Conservation (phyloP, 2,888 invertebrate species). For the Cerastis rubricosa region DNA sequence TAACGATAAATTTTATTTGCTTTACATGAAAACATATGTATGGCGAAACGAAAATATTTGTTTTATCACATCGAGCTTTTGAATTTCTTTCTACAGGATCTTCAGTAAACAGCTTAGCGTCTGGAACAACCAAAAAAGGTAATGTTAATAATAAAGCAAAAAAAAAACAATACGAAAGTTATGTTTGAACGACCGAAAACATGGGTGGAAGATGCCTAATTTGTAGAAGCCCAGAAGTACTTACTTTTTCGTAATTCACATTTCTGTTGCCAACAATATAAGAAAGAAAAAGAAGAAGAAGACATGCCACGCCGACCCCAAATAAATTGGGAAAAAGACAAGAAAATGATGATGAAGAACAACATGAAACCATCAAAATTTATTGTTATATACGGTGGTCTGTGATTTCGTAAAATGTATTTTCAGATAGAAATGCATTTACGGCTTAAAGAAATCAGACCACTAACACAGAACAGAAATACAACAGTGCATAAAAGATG, state of each 20-base stretch:
- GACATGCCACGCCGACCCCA: no score
- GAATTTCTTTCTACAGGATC: slow-evolving; percentile 44
- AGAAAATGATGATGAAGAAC: no score
- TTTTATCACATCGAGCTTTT: slow-evolving; percentile 80
- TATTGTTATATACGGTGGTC: not conserved
- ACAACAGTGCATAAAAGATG: not conserved
- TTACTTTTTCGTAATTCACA: not conserved
- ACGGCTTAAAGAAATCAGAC: not conserved
- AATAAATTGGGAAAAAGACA: no score
- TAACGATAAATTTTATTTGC: slow-evolving; percentile 52
- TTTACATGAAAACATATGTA: slow-evolving; percentile 65
- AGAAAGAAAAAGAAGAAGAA: no score
- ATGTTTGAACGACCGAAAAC: not conserved
- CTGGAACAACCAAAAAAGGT: slow-evolving; percentile 74
- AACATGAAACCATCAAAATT: not conserved
- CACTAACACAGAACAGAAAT: not conserved
- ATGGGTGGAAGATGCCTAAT: no score
- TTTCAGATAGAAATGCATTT: not conserved
- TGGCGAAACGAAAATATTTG: slow-evolving; percentile 69
- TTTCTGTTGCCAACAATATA: not conserved
- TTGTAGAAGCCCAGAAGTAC: not conserved
- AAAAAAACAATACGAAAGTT: not conserved
- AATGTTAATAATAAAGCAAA: not conserved
- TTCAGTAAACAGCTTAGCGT: slow-evolving; percentile 64
- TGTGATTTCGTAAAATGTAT: not conserved